Base-by-base conservation (phyloP, 2,113 vertebrate species). In the Puffinus mauretanicus region DNA sequence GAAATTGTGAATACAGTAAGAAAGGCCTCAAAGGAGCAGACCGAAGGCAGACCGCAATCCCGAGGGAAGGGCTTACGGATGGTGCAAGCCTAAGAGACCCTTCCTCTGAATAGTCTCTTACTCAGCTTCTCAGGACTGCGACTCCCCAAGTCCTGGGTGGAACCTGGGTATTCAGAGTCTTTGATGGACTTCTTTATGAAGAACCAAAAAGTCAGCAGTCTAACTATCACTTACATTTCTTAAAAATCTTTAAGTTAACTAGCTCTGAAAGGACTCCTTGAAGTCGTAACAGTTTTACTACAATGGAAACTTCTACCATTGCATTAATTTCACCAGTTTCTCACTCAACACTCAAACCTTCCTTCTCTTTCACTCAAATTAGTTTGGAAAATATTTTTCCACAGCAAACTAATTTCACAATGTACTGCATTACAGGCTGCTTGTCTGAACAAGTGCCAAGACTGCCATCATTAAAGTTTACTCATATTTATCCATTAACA, bases 401-500 rank as follows among this genome's bases (percentile, higher is more conserved):
- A 67, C 46, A 91, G 61, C 49, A 36, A 76, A 65, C 65, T 77
- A 8, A 77, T 82, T 87, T 85, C 92, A 82, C 44, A 90, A 88
- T 65, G 49, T 87, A 86, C 25, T 61, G 54, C 58, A 54, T 76
- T 75, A 30, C 78, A 89, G 72, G 55, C 73, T 70, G 57, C 60
- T 58, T 85, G 81, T 70, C 13, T 87, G 81, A 94, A 78, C 57
- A 78, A 94, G 46, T 64, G 77, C 77, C 89, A 93, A 71, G 55
- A 14, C 81, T 89, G 69, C 54, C 55, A 79, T 65, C 77, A 64
- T 46, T 86, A 30, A 78, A 51, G 71, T 82, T 90, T 79, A 82
- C 70, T 90, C 77, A 27, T 67, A 85, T 71, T 82, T 75, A 89
- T 20, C 49, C 73, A 85, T 75, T 93, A 94, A 60, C 73, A 93